Conservation (phyloP, 2,797 vertebrate species). For the Vespertilio murinus region DNA sequence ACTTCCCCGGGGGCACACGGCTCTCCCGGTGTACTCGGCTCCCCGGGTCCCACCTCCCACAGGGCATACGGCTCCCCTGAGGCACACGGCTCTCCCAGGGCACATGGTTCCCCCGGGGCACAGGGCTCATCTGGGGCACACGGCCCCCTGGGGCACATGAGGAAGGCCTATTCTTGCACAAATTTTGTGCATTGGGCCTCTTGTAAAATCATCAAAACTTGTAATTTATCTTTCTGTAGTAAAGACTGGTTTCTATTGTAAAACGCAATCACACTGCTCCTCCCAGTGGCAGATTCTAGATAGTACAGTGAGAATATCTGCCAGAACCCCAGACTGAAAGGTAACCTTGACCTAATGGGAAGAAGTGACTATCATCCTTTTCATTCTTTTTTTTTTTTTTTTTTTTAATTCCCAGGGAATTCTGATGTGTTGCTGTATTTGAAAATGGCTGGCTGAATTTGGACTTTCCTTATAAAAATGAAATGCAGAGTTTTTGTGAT, state of each 20-base stretch:
- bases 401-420: neutral
- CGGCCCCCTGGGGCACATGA: too few species aligned
- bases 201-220: neutral
- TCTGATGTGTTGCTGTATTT: neutral
- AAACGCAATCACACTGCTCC: conserved; percentile 7
- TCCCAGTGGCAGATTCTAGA: conserved; percentile 4
- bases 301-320: neutral
- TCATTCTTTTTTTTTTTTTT: neutral
- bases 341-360: neutral
- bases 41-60: too few species aligned
- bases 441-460: neutral
- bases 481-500: neutral
- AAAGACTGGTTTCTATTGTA: neutral
- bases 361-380: neutral
- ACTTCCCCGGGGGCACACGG: too few species aligned
- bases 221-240: neutral
- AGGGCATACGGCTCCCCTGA: too few species aligned
- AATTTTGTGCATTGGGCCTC: too few species aligned
- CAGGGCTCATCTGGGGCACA: too few species aligned
- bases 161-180: too few species aligned
- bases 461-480: neutral
- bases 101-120: too few species aligned
- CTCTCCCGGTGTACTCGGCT: too few species aligned
- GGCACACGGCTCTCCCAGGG: too few species aligned
- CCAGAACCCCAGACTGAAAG: neutral